A percentile compares a stretch with the other conserved stretches of the same genome.
Evolutionary conservation across 2,797 vertebrate genomes (phyloP).

Genomic region (Typhlichthys subterraneus): DNA sequence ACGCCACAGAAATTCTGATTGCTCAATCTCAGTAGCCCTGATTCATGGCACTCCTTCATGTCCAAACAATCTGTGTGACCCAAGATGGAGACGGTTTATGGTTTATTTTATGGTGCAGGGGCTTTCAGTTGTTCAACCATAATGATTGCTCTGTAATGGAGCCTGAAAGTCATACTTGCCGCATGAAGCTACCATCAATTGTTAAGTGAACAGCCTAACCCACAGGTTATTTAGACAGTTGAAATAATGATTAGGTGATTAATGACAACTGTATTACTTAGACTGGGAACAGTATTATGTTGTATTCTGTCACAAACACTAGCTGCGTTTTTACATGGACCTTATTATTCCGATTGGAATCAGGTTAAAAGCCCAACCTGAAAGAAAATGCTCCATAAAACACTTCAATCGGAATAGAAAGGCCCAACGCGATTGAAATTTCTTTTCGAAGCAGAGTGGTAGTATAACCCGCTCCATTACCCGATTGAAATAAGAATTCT

Average conservation of each 20-base stretch:
- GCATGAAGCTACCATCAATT: slow-evolving; percentile 63
- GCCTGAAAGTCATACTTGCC: slow-evolving; percentile 60
- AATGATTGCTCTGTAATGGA: slow-evolving; percentile 61
- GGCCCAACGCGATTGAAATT: no score
- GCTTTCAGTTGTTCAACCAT: slow-evolving; percentile 49
- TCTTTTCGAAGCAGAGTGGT: no score
- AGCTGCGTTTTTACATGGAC: no score
- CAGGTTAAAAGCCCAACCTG: no score
- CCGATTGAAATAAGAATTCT: no score
- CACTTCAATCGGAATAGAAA: no score
- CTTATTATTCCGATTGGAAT: no score
- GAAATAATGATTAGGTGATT: slow-evolving; percentile 66
- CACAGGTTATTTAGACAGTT: slow-evolving; percentile 67
- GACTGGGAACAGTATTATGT: not conserved
- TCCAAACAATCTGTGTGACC: slow-evolving; percentile 44
- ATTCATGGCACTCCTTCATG: slow-evolving; percentile 38
- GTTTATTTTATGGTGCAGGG: slow-evolving; percentile 57
- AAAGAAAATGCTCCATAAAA: no score
- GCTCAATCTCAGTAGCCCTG: slow-evolving; percentile 31
- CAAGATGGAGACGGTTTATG: slow-evolving; percentile 32
- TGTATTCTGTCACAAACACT: no score
- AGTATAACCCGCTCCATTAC: no score
- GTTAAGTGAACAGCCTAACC: slow-evolving; percentile 48
- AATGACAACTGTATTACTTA: slow-evolving; percentile 62
- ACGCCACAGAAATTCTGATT: slow-evolving; percentile 40